A percentile compares a stretch with the other conserved stretches of the same genome.
Evolutionary conservation across 2,113 vertebrate genomes (phyloP).

Genomic region (Acrocephalus arundinaceus): DNA sequence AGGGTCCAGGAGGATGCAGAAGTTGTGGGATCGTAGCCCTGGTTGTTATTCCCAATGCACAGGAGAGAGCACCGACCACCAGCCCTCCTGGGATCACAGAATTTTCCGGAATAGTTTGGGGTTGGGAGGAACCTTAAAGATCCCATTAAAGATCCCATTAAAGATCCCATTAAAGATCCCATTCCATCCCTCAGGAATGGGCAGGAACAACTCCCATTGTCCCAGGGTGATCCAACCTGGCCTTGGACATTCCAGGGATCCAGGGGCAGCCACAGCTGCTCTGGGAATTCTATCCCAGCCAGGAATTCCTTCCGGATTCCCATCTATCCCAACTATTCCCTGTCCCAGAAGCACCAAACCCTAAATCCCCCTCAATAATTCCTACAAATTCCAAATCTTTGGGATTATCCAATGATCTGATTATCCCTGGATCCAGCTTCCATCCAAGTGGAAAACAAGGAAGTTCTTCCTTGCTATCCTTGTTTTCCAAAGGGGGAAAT

Average conservation of each 20-base stretch:
- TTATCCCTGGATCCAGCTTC: no score
- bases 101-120: neutral
- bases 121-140: neutral
- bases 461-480: no score
- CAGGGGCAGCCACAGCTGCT: neutral
- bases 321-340: neutral
- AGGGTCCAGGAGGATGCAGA: neutral
- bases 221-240: fast-evolving
- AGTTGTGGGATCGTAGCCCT: neutral
- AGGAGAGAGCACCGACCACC: neutral
- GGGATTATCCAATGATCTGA: no score
- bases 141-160: no score
- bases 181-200: neutral
- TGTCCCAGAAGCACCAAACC: no score
- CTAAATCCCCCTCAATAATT: no score
- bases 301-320: neutral
- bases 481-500: no score
- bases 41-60: fast-evolving
- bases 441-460: no score
- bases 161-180: neutral
- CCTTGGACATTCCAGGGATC: neutral
- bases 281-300: neutral
- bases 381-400: no score
- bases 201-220: fast-evolving
- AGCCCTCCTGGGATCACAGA: neutral